phyloP scores from a whole-genome alignment of 2,888 invertebrate species.

The Sepioteuthis lessoniana region DNA sequence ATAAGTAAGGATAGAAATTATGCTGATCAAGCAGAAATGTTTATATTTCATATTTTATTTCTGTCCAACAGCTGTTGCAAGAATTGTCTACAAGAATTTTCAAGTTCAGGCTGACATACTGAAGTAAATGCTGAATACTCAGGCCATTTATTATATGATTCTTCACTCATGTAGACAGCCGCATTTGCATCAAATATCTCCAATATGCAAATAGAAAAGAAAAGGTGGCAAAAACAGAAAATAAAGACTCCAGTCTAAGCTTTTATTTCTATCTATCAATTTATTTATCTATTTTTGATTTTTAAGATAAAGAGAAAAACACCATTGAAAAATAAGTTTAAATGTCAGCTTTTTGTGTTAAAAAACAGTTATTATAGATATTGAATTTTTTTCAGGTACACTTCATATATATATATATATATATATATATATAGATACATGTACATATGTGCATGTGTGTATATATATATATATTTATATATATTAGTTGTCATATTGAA shows the following conservation, averaged over 20 bases:
- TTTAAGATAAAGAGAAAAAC: background rate
- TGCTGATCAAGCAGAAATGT: background rate
- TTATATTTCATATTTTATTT: background rate
- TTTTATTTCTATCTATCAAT: too few species aligned
- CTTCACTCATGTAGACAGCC: background rate
- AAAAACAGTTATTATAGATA: background rate
- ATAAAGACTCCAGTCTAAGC: background rate
- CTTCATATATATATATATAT: background rate
- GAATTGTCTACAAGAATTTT: background rate
- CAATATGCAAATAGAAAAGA: background rate
- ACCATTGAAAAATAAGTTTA: background rate
- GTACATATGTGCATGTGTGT: background rate
- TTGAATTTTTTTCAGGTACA: background rate
- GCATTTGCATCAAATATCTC: background rate
- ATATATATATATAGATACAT: background rate
- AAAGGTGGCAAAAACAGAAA: background rate
- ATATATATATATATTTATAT: background rate
- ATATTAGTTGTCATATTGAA: background rate
- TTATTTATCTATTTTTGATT: background rate
- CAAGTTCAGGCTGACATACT: background rate
- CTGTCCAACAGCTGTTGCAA: background rate
- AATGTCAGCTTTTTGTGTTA: background rate
- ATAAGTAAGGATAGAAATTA: background rate
- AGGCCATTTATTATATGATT: background rate
- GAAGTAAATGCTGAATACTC: background rate